These are phyloP conservation scores for Hyppa rectilinea DNA, from an alignment of 2,888 invertebrate genomes.

Conservation along the genomic window DNA sequence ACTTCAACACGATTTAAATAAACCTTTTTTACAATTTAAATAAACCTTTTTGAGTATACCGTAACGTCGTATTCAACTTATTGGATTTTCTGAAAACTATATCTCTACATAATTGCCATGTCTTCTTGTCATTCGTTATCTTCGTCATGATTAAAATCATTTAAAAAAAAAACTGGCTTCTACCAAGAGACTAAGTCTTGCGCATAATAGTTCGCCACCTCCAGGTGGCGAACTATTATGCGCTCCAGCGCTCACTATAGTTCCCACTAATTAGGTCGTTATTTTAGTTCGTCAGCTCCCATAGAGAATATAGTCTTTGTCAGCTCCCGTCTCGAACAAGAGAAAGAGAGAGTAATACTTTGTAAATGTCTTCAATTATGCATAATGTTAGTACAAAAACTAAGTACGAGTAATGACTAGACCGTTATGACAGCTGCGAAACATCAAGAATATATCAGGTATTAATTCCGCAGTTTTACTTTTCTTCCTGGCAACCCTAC, in stretches of 20 bases:
- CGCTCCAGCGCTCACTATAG: too few relatives aligned
- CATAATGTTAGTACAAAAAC: neutral
- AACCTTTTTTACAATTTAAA: neutral
- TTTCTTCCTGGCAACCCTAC: conserved; percentile 50
- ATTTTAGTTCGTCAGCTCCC: too few relatives aligned
- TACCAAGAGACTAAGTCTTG: too few relatives aligned
- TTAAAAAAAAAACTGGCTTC: too few relatives aligned
- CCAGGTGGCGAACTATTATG: too few relatives aligned
- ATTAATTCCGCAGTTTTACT: neutral
- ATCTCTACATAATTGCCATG: neutral
- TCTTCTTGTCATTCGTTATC: neutral
- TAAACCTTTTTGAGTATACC: neutral
- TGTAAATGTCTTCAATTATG: neutral
- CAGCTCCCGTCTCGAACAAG: too few relatives aligned
- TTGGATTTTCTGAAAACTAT: neutral
- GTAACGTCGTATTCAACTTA: neutral
- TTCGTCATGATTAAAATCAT: too few relatives aligned
- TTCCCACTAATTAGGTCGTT: too few relatives aligned
- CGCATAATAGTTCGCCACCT: too few relatives aligned
- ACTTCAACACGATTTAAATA: neutral
- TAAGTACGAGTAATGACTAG: neutral
- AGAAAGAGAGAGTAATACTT: too few relatives aligned
- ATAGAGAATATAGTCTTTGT: too few relatives aligned
- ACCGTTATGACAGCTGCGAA: neutral
- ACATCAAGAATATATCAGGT: neutral